Base-by-base conservation (phyloP, 2,113 vertebrate genomes). In the Solenodon paradoxus region DNA sequence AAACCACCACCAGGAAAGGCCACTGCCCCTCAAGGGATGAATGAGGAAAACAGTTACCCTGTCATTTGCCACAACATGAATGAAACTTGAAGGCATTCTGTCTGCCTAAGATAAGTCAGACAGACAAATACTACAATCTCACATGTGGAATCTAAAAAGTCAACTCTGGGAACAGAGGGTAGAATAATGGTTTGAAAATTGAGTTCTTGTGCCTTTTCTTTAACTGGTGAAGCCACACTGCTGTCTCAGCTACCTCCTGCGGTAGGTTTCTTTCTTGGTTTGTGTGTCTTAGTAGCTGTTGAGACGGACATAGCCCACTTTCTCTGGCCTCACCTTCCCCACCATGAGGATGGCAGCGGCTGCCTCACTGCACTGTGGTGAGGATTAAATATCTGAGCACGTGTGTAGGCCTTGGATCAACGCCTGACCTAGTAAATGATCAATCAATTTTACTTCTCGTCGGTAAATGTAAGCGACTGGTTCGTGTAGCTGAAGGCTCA, bases 381-480 rank as follows among this genome's bases (percentile, higher is more conserved):
- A 89, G 22, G 40, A 53, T 77, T 92, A 72, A 95, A 86, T 87
- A 85, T 85, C 93, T 79, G 32, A 35, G 75, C 69, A 13, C 38
- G 3, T 57, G 45, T 42, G 38, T 72, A 83, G 75, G 2, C 7
- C 55, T 80, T 92, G 96, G 92, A 69, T 72, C 11, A 3, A 22
- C 22, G 75, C 94, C 75, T 57, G 85, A 83, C 55, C 75, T 66
- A 47, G 92, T 40, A 79, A 90, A 74, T n/a, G 92, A 90, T 78
- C 88, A 40, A 79, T 93, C 71, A 55, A 61, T 83, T 92, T 87
- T 47, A 85, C 72, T 89, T 88, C 89, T 86, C 68, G 32, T 42
- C n/a, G 55, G 57, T 95, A 78, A 96, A 74, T 72, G 51, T 19
- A 30, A 71, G 94, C 81, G 74, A 87, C 80, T 74, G 55, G 74